Evolutionary conservation across 2,113 vertebrate genomes (phyloP).

Genomic region (Bubalus kerabau): DNA sequence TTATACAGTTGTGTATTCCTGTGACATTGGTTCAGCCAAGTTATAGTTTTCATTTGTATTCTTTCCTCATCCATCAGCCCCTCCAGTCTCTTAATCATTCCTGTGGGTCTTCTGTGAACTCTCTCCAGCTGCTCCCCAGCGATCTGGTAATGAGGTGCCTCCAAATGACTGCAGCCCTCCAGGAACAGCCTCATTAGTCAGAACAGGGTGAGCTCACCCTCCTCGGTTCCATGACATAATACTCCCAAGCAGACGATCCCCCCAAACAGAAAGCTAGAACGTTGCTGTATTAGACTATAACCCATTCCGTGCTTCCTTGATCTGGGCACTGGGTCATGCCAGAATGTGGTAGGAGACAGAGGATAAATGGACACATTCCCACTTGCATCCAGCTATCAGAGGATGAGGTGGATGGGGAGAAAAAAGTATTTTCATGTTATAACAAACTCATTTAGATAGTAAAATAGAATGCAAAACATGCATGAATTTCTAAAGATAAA

Average conservation of each 20-base stretch:
- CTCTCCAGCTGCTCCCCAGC: constrained; percentile 61
- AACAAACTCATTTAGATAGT: constrained; percentile 15
- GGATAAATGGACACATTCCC: neutral
- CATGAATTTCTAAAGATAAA: constrained; percentile 37
- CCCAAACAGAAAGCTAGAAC: constrained; percentile 32
- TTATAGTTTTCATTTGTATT: constrained; percentile 66
- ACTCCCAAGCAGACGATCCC: constrained; percentile 20
- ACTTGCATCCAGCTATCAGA: neutral
- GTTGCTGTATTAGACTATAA: neutral
- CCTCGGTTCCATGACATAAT: constrained; percentile 41
- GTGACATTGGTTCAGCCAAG: constrained; percentile 59
- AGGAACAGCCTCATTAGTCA: constrained; percentile 47
- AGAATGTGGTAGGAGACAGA: neutral
- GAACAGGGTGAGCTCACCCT: constrained; percentile 66
- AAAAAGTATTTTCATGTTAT: constrained; percentile 5
- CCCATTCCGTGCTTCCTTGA: neutral
- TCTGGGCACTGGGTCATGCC: neutral
- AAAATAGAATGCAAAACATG: neutral
- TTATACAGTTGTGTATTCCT: constrained; percentile 62
- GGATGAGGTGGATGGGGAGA: neutral
- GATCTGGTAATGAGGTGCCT: constrained; percentile 71
- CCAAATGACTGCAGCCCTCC: constrained; percentile 66
- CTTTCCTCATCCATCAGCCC: constrained; percentile 61
- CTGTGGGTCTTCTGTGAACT: constrained; percentile 70
- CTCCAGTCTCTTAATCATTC: constrained; percentile 60